Conservation (phyloP, 1,140 invertebrate species). For the Pogonomyrmex barbatus region DNA sequence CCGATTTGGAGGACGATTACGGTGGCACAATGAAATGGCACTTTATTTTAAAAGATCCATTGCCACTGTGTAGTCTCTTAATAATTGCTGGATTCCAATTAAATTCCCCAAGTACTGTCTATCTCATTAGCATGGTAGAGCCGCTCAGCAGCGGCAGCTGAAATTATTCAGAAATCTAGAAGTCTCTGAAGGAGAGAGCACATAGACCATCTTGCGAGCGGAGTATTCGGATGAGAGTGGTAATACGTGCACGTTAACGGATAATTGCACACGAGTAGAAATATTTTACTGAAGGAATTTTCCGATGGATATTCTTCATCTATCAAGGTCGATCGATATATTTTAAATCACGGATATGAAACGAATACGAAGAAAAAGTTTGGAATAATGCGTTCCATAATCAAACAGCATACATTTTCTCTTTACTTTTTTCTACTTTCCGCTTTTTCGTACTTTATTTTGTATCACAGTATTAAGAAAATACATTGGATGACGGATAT, state of each 20-base stretch:
- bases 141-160: neutral
- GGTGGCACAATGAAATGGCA: conserved; percentile 32
- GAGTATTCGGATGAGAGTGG: neutral
- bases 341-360: neutral
- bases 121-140: conserved; percentile 34
- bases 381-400: neutral
- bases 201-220: conserved; percentile 1
- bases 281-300: neutral
- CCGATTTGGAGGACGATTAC: conserved; percentile 26
- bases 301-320: neutral
- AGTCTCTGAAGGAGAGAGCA: neutral
- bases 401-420: neutral
- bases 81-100: conserved; percentile 51
- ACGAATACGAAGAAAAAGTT: neutral
- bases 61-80: conserved; percentile 41
- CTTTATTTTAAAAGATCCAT: conserved; percentile 39
- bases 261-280: conserved; percentile 47
- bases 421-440: neutral
- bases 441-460: neutral
- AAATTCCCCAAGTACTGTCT: conserved; percentile 31
- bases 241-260: conserved; percentile 58
- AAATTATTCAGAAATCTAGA: conserved; percentile 49
- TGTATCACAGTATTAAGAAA: neutral
- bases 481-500: neutral
- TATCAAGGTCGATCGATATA: conserved; percentile 26